Conservation (phyloP, 2,888 invertebrate genomes). For the Sesamia inferens region DNA sequence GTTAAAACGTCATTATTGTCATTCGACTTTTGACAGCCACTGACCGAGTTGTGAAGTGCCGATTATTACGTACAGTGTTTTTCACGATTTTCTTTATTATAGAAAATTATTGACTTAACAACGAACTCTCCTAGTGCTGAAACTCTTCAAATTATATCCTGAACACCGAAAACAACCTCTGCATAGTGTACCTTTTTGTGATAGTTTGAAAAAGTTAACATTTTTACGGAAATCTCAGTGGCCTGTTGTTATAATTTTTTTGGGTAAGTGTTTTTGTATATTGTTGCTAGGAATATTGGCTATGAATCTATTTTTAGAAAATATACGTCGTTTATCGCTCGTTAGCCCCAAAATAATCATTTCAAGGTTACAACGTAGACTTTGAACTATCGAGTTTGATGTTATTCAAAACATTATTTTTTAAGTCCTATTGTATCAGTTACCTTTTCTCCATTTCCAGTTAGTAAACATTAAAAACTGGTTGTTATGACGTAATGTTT, state of each 20-base stretch:
- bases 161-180: not conserved
- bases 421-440: not conserved
- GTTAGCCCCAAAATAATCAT: constrained; percentile 53
- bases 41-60: constrained; percentile 31
- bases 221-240: constrained; percentile 46
- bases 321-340: constrained; percentile 38
- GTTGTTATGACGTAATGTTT: constrained; percentile 35
- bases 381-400: constrained; percentile 54
- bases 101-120: constrained; percentile 64
- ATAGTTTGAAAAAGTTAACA: constrained; percentile 28
- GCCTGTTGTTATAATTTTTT: constrained; percentile 28
- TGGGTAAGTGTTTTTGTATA: constrained; percentile 48
- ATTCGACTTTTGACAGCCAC: constrained; percentile 46
- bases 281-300: constrained; percentile 33
- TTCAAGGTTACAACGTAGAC: constrained; percentile 63
- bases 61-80: constrained; percentile 54
- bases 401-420: constrained; percentile 37
- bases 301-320: constrained; percentile 56
- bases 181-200: constrained; percentile 26
- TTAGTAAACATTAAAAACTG: constrained; percentile 49
- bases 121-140: constrained; percentile 14
- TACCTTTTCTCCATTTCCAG: constrained; percentile 19
- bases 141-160: constrained; percentile 8
- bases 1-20: not conserved
- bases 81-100: constrained; percentile 51